Percentiles rank a stretch among this genome's conserved stretches.
phyloP scores from a whole-genome alignment of 2,113 vertebrate species.

The Cichladusa arquata region DNA sequence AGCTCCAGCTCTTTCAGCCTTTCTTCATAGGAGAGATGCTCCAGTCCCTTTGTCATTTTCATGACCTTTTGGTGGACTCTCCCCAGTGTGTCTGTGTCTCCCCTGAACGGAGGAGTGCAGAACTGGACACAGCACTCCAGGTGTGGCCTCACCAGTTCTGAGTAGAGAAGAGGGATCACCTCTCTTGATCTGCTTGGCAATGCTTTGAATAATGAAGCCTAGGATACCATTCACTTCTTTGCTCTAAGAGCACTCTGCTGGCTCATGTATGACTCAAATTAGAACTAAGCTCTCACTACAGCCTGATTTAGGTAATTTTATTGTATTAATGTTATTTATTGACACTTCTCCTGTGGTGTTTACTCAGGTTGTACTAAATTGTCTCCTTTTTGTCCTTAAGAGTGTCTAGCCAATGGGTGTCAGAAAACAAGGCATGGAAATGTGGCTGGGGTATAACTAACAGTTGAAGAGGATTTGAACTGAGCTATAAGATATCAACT shows the following conservation, averaged over 20 bases:
- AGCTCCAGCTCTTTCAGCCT: not conserved
- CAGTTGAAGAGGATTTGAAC: not conserved
- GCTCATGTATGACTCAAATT: not conserved
- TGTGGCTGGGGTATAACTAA: not conserved
- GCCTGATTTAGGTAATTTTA: not conserved
- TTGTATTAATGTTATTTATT: not conserved
- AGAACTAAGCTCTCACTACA: not conserved
- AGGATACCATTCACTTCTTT: not conserved
- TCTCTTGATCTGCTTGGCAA: not conserved
- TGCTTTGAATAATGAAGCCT: not conserved
- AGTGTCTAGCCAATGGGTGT: not conserved
- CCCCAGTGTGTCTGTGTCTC: not conserved
- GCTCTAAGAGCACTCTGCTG: not conserved
- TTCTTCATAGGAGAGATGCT: not conserved
- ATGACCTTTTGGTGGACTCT: rapidly evolving
- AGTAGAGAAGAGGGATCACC: not conserved
- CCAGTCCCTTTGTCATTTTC: not conserved
- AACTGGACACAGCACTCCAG: not conserved
- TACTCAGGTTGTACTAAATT: not conserved
- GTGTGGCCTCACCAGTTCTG: not conserved
- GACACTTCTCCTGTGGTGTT: not conserved
- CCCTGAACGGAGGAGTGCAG: not conserved
- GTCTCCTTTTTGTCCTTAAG: not conserved
- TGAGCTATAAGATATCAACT: not conserved
- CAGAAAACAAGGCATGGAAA: not conserved